Base-by-base conservation (phyloP, 1,140 invertebrate species). In the Gerris buenoi region DNA sequence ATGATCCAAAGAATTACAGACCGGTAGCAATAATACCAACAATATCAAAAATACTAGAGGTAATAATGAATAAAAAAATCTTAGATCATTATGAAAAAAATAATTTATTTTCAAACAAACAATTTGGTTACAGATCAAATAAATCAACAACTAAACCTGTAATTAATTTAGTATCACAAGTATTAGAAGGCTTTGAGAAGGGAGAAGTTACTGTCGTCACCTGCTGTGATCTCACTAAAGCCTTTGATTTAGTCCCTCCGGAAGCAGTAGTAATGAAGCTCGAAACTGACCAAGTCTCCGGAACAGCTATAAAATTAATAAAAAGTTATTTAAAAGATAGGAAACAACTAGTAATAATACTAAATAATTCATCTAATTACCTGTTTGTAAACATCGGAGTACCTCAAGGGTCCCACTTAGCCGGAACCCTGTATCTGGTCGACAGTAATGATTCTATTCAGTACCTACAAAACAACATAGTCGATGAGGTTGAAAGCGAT, bases 161-260 rank as follows among this genome's bases (percentile, higher is more conserved):
- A 15, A 66, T 68, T 64, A 25, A 69, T n/a, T 15, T 74, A 27
- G 18, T 73, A 57, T 68, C 63, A 3, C 25, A 65, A 18, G 70
- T 71, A 15, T 63, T 70, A 58, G 33, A 68, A 61, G 46, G 5
- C 10, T 25, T 71, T 26, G 70, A 73, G 65, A 62, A 70, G 18
- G 63, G 68, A 29, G 64, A 70, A n/a, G 61, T 64, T 60, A 67
- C 68, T 14, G 15, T 68, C 13, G 67, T 58, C 15, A 61, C 75
- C 25, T 73, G 75, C 66, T 61, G 75, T 0, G 73, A 76, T 61
- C 67, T 76, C 33, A 70, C 66, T 26, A 74, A 73, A 25, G 74
- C 75, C 1, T 76, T 76, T 62, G 74, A 76, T 59, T 69, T 71
- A 46, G 71, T 75, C 22, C 68, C 72, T 68, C 71, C 71, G 33